Evolutionary conservation across 2,888 invertebrate species (phyloP).

Genomic region (Archaeoteleia sp.): DNA sequence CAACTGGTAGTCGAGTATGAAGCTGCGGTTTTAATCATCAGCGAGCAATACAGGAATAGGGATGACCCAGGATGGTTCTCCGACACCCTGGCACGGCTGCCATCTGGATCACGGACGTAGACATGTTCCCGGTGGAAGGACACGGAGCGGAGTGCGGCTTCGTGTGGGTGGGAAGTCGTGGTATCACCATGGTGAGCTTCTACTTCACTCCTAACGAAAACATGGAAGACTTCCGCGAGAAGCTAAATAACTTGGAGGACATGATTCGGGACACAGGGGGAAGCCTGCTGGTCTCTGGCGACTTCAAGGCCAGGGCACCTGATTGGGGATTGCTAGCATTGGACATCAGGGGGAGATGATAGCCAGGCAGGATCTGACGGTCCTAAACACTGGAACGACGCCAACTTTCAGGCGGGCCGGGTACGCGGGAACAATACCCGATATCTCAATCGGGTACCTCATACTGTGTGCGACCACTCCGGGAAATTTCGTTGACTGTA

Average conservation of each 20-base stretch:
- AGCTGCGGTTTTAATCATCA: slow-evolving; percentile 30
- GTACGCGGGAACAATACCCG: slow-evolving; percentile 35
- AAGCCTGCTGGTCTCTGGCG: background rate
- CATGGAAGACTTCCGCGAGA: too few species aligned
- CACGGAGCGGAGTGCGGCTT: too few species aligned
- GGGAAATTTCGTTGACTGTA: too few species aligned
- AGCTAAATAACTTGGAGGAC: background rate
- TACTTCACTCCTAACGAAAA: too few species aligned
- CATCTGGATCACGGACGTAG: slow-evolving; percentile 26
- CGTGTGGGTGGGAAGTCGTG: slow-evolving; percentile 33
- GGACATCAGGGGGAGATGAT: background rate
- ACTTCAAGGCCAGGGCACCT: background rate
- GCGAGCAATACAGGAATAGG: slow-evolving; percentile 40
- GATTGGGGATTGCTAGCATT: background rate
- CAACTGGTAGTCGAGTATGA: slow-evolving; percentile 17
- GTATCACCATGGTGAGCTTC: too few species aligned
- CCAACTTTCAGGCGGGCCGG: slow-evolving; percentile 41
- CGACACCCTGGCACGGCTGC: slow-evolving; percentile 31
- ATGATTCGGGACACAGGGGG: background rate
- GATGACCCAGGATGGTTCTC: slow-evolving; percentile 18
- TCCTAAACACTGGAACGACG: background rate
- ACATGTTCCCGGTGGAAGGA: slow-evolving; percentile 3
- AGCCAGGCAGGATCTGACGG: background rate
- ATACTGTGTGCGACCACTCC: background rate
- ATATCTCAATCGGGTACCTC: slow-evolving; percentile 37